Conservation (phyloP, 1,140 invertebrate species). For the Drosophila pruinosa region DNA sequence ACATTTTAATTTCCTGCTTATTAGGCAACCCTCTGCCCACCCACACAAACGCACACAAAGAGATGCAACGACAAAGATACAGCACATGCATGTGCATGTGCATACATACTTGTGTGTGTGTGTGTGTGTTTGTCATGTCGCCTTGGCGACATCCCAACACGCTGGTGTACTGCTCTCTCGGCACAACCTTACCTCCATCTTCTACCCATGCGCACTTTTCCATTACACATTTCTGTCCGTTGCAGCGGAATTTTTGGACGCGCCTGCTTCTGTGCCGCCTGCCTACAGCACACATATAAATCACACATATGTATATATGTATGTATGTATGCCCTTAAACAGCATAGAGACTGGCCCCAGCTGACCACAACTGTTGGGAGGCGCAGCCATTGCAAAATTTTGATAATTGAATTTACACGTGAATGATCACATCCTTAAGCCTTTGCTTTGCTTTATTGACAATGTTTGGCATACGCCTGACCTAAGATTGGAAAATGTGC, state of each 20-base stretch:
- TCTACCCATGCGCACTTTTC: constrained; percentile 37
- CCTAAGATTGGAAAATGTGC: constrained; percentile 58
- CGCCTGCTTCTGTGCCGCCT: constrained; percentile 26
- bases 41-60: constrained; percentile 24
- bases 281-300: constrained; percentile 51
- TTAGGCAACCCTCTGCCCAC: constrained; percentile 58
- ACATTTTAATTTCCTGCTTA: constrained; percentile 81
- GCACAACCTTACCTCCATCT: background rate
- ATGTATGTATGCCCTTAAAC: constrained; percentile 12
- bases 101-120: constrained; percentile 14
- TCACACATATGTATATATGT: constrained; percentile 29
- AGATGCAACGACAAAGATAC: constrained; percentile 63
- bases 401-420: constrained; percentile 81
- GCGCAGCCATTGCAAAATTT: constrained; percentile 62
- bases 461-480: constrained; percentile 12
- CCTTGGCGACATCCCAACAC: constrained; percentile 22
- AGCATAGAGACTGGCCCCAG: background rate
- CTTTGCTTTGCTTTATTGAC: constrained; percentile 50
- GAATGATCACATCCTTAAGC: constrained; percentile 77
- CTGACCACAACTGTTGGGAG: constrained; percentile 27
- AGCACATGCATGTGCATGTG: constrained; percentile 2
- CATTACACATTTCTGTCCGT: constrained; percentile 37
- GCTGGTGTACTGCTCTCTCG: background rate
- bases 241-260: constrained; percentile 42
- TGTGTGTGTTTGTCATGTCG: constrained; percentile 14